Percentiles rank a stretch among this genome's conserved stretches.
Evolutionary conservation across 2,113 vertebrate species (phyloP).

Genomic region (Fregata magnificens): DNA sequence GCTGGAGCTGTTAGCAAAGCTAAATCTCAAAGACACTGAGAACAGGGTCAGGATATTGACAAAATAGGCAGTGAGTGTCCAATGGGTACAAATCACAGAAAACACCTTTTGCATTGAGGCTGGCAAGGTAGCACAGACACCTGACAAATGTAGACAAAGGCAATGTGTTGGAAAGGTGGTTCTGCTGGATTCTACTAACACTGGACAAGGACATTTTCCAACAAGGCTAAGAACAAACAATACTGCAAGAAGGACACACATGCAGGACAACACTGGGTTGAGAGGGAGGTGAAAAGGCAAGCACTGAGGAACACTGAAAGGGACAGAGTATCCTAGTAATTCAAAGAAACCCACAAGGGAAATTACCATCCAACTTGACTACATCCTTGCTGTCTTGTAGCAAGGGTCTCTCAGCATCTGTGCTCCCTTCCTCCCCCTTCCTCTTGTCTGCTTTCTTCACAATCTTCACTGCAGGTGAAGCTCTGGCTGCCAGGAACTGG

Average conservation of each 20-base stretch:
- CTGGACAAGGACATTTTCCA: neutral
- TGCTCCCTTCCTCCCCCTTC: constrained; percentile 58
- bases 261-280: neutral
- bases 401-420: neutral
- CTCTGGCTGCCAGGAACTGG: constrained; percentile 82
- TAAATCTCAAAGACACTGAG: neutral
- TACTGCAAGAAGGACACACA: neutral
- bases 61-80: neutral
- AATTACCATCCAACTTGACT: constrained; percentile 85
- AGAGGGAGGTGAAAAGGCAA: neutral
- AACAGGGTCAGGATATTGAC: neutral
- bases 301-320: neutral
- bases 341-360: neutral
- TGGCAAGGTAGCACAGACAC: neutral
- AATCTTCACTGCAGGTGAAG: constrained; percentile 79
- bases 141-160: neutral
- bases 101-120: neutral
- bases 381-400: constrained; percentile 77
- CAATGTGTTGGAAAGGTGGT: neutral
- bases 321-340: neutral
- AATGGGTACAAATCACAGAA: neutral
- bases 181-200: neutral
- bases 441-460: constrained; percentile 87
- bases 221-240: neutral
- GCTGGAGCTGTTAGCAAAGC: neutral